These are phyloP conservation scores for Eremophila alpestris DNA, from an alignment of 2,797 vertebrate genomes.

Conservation along the genomic window DNA sequence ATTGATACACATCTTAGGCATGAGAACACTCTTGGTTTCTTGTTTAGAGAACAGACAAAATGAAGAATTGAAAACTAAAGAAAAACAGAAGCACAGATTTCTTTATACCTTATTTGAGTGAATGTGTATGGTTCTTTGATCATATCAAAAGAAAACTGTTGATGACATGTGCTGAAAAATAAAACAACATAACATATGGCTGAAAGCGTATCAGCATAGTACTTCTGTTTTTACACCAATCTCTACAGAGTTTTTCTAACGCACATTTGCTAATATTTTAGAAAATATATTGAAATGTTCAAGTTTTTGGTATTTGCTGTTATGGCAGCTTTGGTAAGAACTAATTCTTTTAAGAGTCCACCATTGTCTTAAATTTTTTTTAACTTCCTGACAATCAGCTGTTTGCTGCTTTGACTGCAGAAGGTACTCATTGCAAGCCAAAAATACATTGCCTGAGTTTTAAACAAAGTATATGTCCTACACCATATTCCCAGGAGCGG, in stretches of 20 bases:
- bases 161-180: slow-evolving; percentile 61
- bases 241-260: slow-evolving; percentile 6
- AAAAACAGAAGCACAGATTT: slow-evolving; percentile 57
- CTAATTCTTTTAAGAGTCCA: background rate
- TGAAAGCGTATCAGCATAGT: slow-evolving; percentile 9
- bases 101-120: slow-evolving; percentile 63
- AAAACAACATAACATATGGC: slow-evolving; percentile 65
- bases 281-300: background rate
- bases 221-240: slow-evolving; percentile 17
- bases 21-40: background rate
- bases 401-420: background rate
- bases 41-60: slow-evolving; percentile 27
- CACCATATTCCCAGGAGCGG: background rate
- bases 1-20: background rate
- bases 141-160: slow-evolving; percentile 62
- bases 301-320: background rate
- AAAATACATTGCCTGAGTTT: background rate
- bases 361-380: background rate
- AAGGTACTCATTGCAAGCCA: background rate
- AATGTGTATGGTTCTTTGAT: slow-evolving; percentile 57
- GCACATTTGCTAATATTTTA: slow-evolving; percentile 30
- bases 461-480: background rate
- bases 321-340: background rate
- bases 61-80: slow-evolving; percentile 10
- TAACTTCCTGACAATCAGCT: background rate